A percentile compares a stretch with the other conserved stretches of the same genome.
phyloP scores from a whole-genome alignment of 2,113 vertebrate genomes.

The Pterocles gutturalis region DNA sequence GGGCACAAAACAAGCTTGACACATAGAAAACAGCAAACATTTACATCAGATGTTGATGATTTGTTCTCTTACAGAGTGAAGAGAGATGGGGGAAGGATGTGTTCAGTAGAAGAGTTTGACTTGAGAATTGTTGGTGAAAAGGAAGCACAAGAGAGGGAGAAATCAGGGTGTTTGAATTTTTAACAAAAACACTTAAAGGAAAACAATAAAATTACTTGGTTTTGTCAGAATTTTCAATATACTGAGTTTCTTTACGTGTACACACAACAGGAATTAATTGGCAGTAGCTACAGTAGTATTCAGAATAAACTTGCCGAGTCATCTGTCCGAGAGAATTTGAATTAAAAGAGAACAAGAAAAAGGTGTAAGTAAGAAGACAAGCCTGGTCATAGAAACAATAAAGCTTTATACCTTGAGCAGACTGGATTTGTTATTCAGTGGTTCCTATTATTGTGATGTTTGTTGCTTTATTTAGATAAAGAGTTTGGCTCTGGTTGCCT shows the following conservation, averaged over 20 bases:
- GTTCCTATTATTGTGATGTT: neutral
- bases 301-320: neutral
- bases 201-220: neutral
- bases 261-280: neutral
- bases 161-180: neutral
- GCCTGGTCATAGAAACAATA: neutral
- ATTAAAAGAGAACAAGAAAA: neutral
- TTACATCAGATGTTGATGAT: neutral
- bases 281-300: neutral
- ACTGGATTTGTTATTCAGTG: neutral
- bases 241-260: neutral
- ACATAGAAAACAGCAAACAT: neutral
- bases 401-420: neutral
- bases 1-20: neutral
- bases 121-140: neutral
- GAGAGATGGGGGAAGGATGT: neutral
- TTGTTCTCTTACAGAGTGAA: neutral
- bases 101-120: neutral
- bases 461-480: constrained; percentile 49
- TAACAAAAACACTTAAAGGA: neutral
- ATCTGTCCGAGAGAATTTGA: neutral
- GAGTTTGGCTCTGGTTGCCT: constrained; percentile 6
- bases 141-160: neutral
- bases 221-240: neutral
- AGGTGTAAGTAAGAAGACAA: neutral